Base-by-base conservation (phyloP, 2,888 invertebrate genomes). In the Artemia sinica region DNA sequence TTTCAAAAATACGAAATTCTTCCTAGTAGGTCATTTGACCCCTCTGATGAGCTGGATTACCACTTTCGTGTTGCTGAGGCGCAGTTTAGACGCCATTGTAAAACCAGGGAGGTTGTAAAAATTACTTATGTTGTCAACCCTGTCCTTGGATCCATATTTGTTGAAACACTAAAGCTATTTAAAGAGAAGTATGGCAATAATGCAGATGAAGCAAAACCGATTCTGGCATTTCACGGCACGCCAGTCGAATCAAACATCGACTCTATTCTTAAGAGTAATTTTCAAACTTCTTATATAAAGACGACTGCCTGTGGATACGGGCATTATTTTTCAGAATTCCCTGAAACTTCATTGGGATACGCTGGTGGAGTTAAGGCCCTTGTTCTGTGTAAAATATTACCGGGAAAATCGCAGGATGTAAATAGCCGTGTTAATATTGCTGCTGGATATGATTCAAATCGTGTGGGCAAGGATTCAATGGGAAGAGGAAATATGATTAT, bases 241-340 rank as follows among this genome's bases (percentile, higher is more conserved):
- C 10, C 8, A 11, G 49, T 49, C 8, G 69, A 69, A 12, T 66
- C 65, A 13, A 69, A 69, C 18, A 69, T 69, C n/a, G 67, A 69
- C n/a, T 68, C 69, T 4, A 69, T 69, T 10, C 66, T 68, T 1
- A 49, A 18, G 12, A 41, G 48, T 50, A 65, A 65, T 11, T 69
- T 69, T 9, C n/a, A 69, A 13, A 11, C 4, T 12, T n/a, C 8
- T 8, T 66, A 68, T 13, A 66, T 50, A 28, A 48, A 9, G 6
- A 14, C 13, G 9, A 66, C 66, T 18, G 69, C 66, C 11, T 66
- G 68, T 48, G 69, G 69, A 14, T 28, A 66, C 4, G 69, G 69
- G n/a, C 48, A 49, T 2, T 69, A 69, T 50, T 69, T 69, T 13
- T 69, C 69, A 13, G 69, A 69, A 51, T 41, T 50, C 12, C 69